These are phyloP conservation scores for Temnothorax ravouxi DNA, from an alignment of 2,888 invertebrate species.

Conservation along the genomic window DNA sequence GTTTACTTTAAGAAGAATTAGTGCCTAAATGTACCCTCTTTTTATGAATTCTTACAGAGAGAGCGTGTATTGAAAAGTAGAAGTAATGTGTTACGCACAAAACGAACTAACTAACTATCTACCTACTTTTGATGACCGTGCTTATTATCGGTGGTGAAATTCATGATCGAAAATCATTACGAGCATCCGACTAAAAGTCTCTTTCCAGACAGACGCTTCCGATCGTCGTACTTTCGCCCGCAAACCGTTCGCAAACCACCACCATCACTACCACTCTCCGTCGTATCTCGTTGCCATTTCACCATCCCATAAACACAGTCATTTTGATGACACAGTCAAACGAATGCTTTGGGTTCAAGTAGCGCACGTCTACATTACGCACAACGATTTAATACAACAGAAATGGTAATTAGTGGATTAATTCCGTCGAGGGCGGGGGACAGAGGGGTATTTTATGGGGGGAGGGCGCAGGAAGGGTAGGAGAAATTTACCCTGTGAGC, in stretches of 20 bases:
- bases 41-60: conserved; percentile 15
- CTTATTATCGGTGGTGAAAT: conserved; percentile 73
- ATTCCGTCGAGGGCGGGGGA: neutral
- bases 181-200: neutral
- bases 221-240: neutral
- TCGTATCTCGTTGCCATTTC: conserved; percentile 62
- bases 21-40: neutral
- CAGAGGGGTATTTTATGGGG: neutral
- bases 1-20: conserved; percentile 17
- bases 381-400: conserved; percentile 51
- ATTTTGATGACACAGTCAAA: conserved; percentile 55
- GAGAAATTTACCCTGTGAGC: conserved; percentile 85
- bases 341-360: conserved; percentile 6
- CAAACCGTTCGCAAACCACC: conserved; percentile 59
- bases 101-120: conserved; percentile 2
- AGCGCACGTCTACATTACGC: conserved; percentile 34
- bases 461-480: conserved; percentile 52
- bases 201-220: neutral
- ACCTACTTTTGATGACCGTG: conserved; percentile 67
- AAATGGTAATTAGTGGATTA: conserved; percentile 37
- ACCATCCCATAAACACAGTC: conserved; percentile 76
- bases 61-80: neutral
- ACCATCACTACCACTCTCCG: conserved; percentile 63
- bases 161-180: conserved; percentile 12
- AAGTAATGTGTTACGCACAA: conserved; percentile 4